These are phyloP conservation scores for Cephus pulcher DNA, from an alignment of 2,888 invertebrate species.

Conservation along the genomic window DNA sequence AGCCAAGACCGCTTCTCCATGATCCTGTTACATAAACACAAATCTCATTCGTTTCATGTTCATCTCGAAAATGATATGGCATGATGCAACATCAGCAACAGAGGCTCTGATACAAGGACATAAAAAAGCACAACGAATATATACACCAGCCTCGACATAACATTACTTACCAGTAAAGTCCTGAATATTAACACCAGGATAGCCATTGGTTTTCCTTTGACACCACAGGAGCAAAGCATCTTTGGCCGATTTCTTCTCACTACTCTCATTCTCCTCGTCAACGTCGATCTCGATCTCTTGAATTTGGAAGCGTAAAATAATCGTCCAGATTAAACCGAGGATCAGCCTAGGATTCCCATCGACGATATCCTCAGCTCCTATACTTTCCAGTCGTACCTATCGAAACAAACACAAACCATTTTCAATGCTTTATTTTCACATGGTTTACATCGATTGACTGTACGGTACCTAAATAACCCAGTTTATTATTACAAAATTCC, in stretches of 20 bases:
- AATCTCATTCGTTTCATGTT: not conserved
- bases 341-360: conserved; percentile 98
- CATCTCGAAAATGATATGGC: not conserved
- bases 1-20: conserved; percentile 96
- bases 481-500: not conserved
- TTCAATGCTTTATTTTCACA: not conserved
- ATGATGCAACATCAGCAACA: not conserved
- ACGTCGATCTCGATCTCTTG: conserved; percentile 98
- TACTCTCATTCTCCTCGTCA: conserved; percentile 95
- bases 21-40: conserved; percentile 70
- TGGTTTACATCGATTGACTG: not conserved
- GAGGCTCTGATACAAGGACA: not conserved
- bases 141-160: conserved; percentile 5
- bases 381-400: conserved; percentile 95
- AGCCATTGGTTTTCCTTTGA: conserved; percentile 97
- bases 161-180: conserved; percentile 77
- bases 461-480: not conserved
- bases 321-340: conserved; percentile 98
- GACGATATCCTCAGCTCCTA: conserved; percentile 98
- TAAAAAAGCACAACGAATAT: not conserved
- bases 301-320: conserved; percentile 98
- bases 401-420: not conserved
- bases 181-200: conserved; percentile 87
- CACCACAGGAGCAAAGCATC: conserved; percentile 98
- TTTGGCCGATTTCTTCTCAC: conserved; percentile 98